Percentiles rank a stretch among this genome's conserved stretches.
These are phyloP conservation scores for Erythrolamprus reginae DNA, from an alignment of 2,113 vertebrate genomes.

Conservation along the genomic window DNA sequence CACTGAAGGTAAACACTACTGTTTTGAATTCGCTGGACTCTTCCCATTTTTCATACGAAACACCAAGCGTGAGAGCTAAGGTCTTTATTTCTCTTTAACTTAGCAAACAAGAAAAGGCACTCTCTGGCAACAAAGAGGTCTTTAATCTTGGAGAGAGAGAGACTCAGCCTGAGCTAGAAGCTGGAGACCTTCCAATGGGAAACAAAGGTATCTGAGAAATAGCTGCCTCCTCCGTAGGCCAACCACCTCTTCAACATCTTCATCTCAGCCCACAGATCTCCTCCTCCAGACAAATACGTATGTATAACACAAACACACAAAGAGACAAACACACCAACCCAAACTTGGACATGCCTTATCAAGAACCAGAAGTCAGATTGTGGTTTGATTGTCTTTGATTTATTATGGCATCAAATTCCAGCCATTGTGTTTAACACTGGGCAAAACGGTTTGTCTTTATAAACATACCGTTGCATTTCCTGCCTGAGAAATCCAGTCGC, in stretches of 20 bases:
- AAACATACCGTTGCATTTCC: neutral
- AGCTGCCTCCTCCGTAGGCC: neutral
- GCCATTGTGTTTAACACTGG: neutral
- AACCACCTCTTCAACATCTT: neutral
- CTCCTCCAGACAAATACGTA: neutral
- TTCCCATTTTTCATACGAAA: conserved; percentile 4
- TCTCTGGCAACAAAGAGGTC: neutral
- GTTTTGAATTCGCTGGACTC: neutral
- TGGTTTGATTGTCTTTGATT: neutral
- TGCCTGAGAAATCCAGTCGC: neutral
- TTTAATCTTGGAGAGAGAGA: conserved; percentile 6
- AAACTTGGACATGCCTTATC: neutral
- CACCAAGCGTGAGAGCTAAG: neutral
- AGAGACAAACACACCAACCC: neutral
- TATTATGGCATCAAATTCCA: neutral
- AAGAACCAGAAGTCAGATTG: neutral
- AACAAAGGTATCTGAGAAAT: conserved; percentile 2
- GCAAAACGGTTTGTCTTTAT: neutral
- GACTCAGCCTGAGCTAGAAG: neutral
- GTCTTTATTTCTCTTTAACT: neutral
- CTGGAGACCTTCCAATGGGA: conserved; percentile 10
- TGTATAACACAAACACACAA: neutral
- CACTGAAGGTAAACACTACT: neutral
- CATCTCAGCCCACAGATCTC: neutral
- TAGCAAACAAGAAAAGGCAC: neutral